phyloP scores from a whole-genome alignment of 2,888 invertebrate species.

The Seira sanloemensis region DNA sequence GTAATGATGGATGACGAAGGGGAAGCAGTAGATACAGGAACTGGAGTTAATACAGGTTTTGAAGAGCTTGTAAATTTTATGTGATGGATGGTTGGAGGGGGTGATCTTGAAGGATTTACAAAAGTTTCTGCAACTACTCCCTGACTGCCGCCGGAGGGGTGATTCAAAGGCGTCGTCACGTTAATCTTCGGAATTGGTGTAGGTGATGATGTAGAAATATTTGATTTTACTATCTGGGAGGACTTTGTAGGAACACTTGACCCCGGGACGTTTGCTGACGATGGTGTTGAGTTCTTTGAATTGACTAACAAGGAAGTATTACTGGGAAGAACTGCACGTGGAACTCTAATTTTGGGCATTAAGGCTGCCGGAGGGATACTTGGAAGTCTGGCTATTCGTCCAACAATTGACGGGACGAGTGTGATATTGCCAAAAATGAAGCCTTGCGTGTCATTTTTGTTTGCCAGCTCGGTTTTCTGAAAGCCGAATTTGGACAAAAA shows the following conservation, averaged over 20 bases:
- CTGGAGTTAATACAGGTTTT: conserved; percentile 1
- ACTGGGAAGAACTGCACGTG: conserved; percentile 16
- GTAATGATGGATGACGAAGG: conserved; percentile 2
- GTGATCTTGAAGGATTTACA: conserved; percentile 17
- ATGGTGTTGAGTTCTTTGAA: conserved; percentile 14
- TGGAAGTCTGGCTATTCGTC: not conserved
- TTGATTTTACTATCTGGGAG: not conserved
- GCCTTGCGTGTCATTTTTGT: conserved; percentile 90
- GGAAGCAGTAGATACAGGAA: not conserved
- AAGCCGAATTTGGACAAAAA: conserved; percentile 97
- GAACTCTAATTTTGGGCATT: conserved; percentile 35
- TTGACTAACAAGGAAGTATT: not conserved
- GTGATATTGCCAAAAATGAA: conserved; percentile 98
- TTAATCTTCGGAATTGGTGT: conserved; percentile 5
- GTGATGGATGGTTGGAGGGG: conserved; percentile 23
- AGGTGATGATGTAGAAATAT: not conserved
- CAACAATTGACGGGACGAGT: not conserved
- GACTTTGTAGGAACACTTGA: not conserved
- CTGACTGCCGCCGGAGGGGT: not conserved
- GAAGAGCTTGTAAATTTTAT: conserved; percentile 6
- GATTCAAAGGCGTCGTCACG: not conserved
- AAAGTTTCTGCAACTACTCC: conserved; percentile 28
- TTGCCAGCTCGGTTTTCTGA: conserved; percentile 94
- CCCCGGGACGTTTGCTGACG: not conserved
- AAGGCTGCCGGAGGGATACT: conserved; percentile 35